A percentile compares a stretch with the other conserved stretches of the same genome.
Conservation (phyloP, 2,888 invertebrate species). For the Sminthurides aquaticus region DNA sequence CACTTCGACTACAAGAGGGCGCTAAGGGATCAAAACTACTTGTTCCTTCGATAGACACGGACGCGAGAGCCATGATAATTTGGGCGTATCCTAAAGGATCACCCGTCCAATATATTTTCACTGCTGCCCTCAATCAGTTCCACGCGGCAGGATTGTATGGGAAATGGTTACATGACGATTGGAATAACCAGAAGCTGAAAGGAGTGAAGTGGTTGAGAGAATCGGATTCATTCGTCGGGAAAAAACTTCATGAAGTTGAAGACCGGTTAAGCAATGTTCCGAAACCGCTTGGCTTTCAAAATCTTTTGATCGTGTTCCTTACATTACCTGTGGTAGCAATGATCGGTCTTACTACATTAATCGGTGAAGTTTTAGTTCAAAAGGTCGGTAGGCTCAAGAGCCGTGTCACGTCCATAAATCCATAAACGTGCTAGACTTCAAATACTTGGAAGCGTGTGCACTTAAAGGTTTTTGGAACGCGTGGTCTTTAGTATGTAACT, state of each 20-base stretch:
- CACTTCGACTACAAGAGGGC: conserved; percentile 2
- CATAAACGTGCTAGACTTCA: too few species aligned
- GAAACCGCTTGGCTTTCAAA: neutral
- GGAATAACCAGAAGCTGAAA: conserved; percentile 1
- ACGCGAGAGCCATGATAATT: conserved; percentile 14
- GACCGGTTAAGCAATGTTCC: neutral
- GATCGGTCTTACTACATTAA: too few species aligned
- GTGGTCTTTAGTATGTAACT: too few species aligned
- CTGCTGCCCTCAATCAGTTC: neutral
- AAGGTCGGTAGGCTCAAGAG: too few species aligned
- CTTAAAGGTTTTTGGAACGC: too few species aligned
- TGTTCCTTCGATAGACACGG: conserved; percentile 11
- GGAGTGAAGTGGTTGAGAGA: conserved; percentile 4
- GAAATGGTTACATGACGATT: conserved; percentile 8
- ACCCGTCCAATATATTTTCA: conserved; percentile 1
- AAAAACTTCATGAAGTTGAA: conserved; percentile 8
- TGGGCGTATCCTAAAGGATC: conserved; percentile 20
- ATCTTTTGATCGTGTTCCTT: too few species aligned
- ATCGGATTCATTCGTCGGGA: neutral
- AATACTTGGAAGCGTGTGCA: too few species aligned
- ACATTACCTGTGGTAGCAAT: too few species aligned
- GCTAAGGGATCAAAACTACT: conserved; percentile 2
- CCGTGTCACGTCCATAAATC: too few species aligned
- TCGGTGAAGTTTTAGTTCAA: too few species aligned
- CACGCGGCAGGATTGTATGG: conserved; percentile 14